These are phyloP conservation scores for Uropsilus gracilis DNA, from an alignment of 2,113 vertebrate genomes.

Conservation along the genomic window DNA sequence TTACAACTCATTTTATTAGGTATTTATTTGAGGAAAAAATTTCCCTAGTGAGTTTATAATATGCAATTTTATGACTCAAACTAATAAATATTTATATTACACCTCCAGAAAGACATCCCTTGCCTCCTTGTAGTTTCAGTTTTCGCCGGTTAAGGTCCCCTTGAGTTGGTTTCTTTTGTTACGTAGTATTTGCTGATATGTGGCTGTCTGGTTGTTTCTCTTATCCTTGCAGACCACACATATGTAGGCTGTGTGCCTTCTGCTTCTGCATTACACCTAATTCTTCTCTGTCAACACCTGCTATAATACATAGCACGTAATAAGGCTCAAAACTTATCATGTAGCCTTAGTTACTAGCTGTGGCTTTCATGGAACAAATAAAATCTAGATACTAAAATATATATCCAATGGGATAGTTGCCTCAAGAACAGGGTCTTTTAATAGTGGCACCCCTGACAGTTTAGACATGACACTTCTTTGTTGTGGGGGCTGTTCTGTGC, in stretches of 20 bases:
- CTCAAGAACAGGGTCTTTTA: background rate
- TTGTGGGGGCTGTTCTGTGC: background rate
- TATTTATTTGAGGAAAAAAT: background rate
- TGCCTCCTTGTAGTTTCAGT: background rate
- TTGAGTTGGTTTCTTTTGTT: background rate
- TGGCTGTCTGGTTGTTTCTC: background rate
- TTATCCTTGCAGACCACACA: background rate
- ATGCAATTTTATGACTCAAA: background rate
- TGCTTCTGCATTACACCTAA: background rate
- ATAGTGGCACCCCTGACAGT: background rate
- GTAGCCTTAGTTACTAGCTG: background rate
- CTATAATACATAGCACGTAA: background rate
- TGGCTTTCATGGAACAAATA: background rate
- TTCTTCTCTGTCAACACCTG: background rate
- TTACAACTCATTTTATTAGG: background rate
- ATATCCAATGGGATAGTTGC: background rate
- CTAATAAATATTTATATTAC: background rate
- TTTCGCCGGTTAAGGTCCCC: background rate
- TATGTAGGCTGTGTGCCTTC: background rate
- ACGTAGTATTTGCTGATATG: background rate
- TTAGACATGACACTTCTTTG: background rate
- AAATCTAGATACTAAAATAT: conserved; percentile 13
- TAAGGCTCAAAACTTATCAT: background rate
- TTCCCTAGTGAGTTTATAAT: background rate
- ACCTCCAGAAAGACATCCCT: background rate